phyloP scores from a whole-genome alignment of 2,113 vertebrate species.

The Isichthys henryi region DNA sequence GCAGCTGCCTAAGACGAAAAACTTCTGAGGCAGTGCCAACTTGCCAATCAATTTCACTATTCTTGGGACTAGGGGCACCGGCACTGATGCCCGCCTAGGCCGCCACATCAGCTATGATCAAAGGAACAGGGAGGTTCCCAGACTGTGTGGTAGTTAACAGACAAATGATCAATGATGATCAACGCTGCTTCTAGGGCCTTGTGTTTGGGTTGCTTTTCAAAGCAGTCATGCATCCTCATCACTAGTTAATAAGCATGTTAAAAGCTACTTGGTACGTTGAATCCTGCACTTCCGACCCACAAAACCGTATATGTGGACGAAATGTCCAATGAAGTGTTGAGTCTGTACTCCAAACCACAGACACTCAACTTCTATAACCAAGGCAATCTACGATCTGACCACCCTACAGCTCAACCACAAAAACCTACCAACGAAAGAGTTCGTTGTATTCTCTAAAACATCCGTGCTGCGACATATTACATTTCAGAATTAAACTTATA shows the following conservation, averaged over 20 bases:
- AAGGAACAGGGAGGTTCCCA: too few species aligned
- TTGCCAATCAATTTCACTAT: not conserved
- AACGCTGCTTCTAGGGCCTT: not conserved
- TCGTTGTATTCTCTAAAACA: not conserved
- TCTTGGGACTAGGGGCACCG: not conserved
- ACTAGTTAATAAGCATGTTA: not conserved
- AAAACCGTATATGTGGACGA: not conserved
- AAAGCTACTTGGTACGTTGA: not conserved
- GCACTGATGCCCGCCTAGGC: not conserved
- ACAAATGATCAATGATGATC: too few species aligned
- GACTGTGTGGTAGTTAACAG: too few species aligned
- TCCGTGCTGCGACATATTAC: not conserved
- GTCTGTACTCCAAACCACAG: not conserved
- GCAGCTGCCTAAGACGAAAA: not conserved
- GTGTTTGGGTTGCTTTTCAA: not conserved
- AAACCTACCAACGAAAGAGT: not conserved
- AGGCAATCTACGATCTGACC: not conserved
- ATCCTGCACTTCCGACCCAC: not conserved
- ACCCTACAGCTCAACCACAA: not conserved
- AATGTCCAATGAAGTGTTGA: not conserved
- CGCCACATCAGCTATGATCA: not conserved
- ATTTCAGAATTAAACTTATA: not conserved
- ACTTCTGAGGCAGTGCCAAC: not conserved
- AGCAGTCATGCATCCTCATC: not conserved
- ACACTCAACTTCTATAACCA: not conserved